Percentiles rank a stretch among this genome's conserved stretches.
Evolutionary conservation across 2,113 vertebrate species (phyloP).

Genomic region (Carassius carassius): DNA sequence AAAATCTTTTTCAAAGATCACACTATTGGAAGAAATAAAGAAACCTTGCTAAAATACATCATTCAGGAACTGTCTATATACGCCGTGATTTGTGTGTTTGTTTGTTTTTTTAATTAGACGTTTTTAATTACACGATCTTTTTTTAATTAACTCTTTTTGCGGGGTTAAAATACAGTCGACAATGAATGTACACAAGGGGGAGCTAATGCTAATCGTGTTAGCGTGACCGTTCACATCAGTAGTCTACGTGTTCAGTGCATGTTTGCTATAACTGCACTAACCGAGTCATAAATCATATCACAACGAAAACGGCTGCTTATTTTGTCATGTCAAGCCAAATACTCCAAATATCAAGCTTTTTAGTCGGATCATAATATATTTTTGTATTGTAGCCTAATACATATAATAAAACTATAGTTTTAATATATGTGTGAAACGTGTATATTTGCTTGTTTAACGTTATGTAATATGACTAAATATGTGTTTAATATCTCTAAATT

Average conservation of each 20-base stretch:
- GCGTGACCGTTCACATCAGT: neutral
- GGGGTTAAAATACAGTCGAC: too few relatives aligned
- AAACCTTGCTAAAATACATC: neutral
- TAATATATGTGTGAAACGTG: neutral
- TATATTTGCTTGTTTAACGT: neutral
- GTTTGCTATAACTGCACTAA: neutral
- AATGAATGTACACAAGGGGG: constrained; percentile 6
- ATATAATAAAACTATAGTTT: neutral
- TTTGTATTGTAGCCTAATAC: neutral
- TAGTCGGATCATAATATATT: neutral
- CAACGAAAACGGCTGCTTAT: neutral
- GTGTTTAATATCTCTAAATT: neutral
- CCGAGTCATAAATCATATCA: neutral
- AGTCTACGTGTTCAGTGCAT: too few relatives aligned
- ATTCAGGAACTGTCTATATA: neutral
- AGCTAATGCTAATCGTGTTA: neutral
- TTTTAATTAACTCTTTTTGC: neutral
- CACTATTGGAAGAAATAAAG: neutral
- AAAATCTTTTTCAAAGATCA: neutral
- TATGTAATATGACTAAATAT: neutral
- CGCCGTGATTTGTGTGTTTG: neutral
- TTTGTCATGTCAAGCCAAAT: neutral
- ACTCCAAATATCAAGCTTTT: neutral
- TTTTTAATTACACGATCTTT: neutral
- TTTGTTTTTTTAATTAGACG: neutral